Evolutionary conservation across 2,113 vertebrate genomes (phyloP).

Genomic region (Grantiella picta): DNA sequence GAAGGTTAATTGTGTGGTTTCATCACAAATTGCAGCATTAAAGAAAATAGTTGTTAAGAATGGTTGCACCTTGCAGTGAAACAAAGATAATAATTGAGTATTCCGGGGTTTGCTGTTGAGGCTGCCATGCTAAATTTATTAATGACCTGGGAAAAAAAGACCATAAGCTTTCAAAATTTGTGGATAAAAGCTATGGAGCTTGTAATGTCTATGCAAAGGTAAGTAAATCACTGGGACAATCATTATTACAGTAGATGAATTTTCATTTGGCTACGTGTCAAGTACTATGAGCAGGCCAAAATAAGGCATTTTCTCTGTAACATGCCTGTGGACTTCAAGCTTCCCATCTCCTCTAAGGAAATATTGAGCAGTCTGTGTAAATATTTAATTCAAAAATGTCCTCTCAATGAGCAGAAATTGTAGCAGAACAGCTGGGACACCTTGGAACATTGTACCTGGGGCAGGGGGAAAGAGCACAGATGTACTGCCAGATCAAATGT

Average conservation of each 20-base stretch:
- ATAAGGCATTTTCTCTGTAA: background rate
- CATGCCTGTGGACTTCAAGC: background rate
- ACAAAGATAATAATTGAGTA: background rate
- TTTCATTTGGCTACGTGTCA: background rate
- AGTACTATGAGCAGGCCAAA: background rate
- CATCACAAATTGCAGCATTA: background rate
- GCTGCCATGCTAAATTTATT: background rate
- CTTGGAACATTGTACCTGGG: background rate
- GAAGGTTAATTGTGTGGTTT: background rate
- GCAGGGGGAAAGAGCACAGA: background rate
- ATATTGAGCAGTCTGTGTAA: background rate
- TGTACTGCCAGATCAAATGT: background rate
- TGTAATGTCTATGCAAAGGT: background rate
- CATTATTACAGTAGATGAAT: background rate
- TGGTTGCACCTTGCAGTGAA: background rate
- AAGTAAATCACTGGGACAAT: background rate
- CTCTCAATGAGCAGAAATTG: background rate
- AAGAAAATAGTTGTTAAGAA: background rate
- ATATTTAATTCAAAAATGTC: background rate
- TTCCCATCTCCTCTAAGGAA: background rate
- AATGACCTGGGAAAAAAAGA: constrained; percentile 4
- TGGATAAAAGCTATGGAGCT: constrained; percentile 19
- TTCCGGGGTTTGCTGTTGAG: background rate
- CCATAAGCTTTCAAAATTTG: constrained; percentile 17
- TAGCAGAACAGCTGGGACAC: background rate